Evolutionary conservation across 1,140 invertebrate species (phyloP).

Genomic region (Leptopilina boulardi): DNA sequence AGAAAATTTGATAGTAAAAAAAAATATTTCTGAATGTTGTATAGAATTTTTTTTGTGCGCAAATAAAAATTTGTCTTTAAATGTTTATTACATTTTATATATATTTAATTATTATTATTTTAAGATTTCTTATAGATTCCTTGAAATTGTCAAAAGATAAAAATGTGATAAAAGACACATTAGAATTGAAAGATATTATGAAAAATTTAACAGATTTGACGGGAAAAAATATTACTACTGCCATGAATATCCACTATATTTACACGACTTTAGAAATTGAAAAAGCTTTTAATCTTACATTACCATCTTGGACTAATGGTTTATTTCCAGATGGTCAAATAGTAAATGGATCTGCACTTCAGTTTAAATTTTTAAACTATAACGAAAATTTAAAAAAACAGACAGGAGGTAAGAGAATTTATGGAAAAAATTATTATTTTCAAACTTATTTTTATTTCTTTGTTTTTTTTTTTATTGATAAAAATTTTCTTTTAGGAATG

Average conservation of each 20-base stretch:
- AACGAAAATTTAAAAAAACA: constrained; percentile 67
- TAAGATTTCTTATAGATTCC: too few species aligned
- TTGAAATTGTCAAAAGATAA: too few species aligned
- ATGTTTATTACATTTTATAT: too few species aligned
- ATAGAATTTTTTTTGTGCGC: too few species aligned
- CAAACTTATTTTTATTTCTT: too few species aligned
- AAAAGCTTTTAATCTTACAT: constrained; percentile 48
- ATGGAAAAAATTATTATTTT: too few species aligned
- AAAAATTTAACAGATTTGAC: constrained; percentile 34
- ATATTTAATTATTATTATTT: too few species aligned
- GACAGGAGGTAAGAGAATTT: not conserved
- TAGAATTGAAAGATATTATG: not conserved
- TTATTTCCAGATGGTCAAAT: constrained; percentile 56
- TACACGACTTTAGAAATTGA: constrained; percentile 59
- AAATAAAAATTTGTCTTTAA: too few species aligned
- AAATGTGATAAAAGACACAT: not conserved
- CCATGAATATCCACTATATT: constrained; percentile 47
- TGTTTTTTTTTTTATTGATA: too few species aligned
- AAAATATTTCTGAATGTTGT: too few species aligned
- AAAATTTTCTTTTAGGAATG: not conserved
- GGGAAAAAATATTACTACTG: constrained; percentile 52
- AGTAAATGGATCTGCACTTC: constrained; percentile 51
- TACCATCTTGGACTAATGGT: constrained; percentile 60
- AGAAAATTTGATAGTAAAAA: too few species aligned
- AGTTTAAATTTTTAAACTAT: constrained; percentile 71